Conservation (phyloP, 2,797 vertebrate species). For the Tiaroga cobitis region DNA sequence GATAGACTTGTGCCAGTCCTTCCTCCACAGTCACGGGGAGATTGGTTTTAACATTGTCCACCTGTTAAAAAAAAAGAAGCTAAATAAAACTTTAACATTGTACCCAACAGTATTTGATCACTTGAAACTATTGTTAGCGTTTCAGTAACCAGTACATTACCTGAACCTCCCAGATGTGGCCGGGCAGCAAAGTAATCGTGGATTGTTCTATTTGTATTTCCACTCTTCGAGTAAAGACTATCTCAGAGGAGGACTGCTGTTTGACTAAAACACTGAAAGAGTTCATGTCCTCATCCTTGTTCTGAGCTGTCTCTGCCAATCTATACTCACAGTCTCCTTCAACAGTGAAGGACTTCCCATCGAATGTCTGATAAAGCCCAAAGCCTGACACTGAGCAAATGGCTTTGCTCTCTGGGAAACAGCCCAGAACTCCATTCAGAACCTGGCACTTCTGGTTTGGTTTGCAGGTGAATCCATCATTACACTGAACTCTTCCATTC, state of each 20-base stretch:
- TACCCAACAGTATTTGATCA: not conserved
- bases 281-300: not conserved
- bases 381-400: conserved; percentile 72
- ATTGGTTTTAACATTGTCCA: conserved; percentile 62
- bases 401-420: conserved; percentile 64
- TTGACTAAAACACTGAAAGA: conserved; percentile 70
- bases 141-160: conserved; percentile 38
- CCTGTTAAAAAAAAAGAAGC: conserved; percentile 58
- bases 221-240: conserved; percentile 51
- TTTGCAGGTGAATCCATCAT: conserved; percentile 63
- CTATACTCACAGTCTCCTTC: conserved; percentile 72
- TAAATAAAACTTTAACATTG: not conserved
- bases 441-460: conserved; percentile 68
- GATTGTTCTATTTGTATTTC: conserved; percentile 44
- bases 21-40: conserved; percentile 68
- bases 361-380: conserved; percentile 73
- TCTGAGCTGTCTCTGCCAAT: conserved; percentile 61
- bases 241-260: conserved; percentile 32
- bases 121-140: not conserved
- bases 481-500: conserved; percentile 60
- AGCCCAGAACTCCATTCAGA: conserved; percentile 67
- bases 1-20: conserved; percentile 62
- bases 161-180: conserved; percentile 62
- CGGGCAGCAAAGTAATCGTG: conserved; percentile 59
- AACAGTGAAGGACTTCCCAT: conserved; percentile 66